Conservation (phyloP, 2,797 vertebrate species). For the Rhinophrynus dorsalis region DNA sequence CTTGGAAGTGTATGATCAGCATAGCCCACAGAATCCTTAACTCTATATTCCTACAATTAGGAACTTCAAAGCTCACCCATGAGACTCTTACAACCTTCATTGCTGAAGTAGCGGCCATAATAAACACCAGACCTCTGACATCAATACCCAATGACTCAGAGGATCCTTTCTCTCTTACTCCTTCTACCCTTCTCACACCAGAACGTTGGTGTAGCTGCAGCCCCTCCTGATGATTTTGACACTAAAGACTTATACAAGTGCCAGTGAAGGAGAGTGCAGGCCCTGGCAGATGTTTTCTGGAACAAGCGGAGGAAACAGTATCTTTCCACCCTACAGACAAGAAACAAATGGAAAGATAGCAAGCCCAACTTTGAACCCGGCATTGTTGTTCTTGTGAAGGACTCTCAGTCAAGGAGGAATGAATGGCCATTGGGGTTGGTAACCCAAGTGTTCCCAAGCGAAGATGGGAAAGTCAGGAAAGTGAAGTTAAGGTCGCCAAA, state of each 20-base stretch:
- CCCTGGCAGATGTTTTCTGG: constrained; percentile 15
- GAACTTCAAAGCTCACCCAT: background rate
- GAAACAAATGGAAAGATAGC: no score
- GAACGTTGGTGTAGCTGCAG: constrained; percentile 2
- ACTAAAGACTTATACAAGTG: background rate
- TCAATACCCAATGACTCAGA: background rate
- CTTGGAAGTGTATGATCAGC: background rate
- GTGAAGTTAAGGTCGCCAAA: no score
- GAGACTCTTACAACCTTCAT: background rate
- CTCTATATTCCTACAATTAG: background rate
- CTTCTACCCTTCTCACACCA: constrained; percentile 1
- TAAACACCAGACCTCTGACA: constrained; percentile 3
- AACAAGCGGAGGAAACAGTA: background rate
- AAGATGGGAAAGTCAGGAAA: no score
- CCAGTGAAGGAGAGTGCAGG: constrained; percentile 22
- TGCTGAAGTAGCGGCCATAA: background rate
- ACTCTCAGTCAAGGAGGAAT: no score
- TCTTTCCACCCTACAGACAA: no score
- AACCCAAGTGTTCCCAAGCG: no score
- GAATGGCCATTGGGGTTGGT: no score
- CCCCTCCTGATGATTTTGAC: constrained; percentile 8
- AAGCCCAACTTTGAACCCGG: no score
- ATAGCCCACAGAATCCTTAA: background rate
- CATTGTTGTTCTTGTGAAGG: no score
- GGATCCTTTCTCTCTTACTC: background rate